These are phyloP conservation scores for Caenorhabditis tropicalis DNA, from an alignment of 1,140 invertebrate species.

Conservation along the genomic window DNA sequence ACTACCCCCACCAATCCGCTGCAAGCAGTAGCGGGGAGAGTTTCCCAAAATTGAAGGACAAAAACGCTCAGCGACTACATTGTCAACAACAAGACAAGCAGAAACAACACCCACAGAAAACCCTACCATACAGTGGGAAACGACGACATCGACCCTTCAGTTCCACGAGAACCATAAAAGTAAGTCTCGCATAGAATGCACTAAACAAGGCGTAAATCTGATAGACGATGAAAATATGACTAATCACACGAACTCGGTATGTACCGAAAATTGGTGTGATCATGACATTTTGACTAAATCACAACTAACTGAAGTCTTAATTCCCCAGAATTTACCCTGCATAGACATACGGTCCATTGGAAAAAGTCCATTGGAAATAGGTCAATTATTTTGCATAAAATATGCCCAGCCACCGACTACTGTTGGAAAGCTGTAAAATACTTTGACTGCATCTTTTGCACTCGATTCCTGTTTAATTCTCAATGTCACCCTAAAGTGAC, in stretches of 20 bases:
- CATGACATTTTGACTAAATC: not conserved
- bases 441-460: not conserved
- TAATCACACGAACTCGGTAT: not conserved
- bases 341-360: not conserved
- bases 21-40: no score
- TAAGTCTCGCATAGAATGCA: not conserved
- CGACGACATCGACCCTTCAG: not conserved
- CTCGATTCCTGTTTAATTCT: not conserved
- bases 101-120: no score
- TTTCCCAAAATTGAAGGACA: no score
- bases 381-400: not conserved
- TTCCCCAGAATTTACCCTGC: not conserved
- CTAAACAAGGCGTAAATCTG: not conserved
- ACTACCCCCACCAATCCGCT: no score
- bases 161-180: not conserved
- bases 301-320: not conserved
- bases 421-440: not conserved
- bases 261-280: not conserved
- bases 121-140: no score
- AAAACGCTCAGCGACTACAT: no score
- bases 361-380: not conserved
- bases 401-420: not conserved
- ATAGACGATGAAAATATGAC: not conserved
- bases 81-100: no score
- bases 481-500: not conserved